phyloP scores from a whole-genome alignment of 2,888 invertebrate species.

The Carpatolechia fugitivella region DNA sequence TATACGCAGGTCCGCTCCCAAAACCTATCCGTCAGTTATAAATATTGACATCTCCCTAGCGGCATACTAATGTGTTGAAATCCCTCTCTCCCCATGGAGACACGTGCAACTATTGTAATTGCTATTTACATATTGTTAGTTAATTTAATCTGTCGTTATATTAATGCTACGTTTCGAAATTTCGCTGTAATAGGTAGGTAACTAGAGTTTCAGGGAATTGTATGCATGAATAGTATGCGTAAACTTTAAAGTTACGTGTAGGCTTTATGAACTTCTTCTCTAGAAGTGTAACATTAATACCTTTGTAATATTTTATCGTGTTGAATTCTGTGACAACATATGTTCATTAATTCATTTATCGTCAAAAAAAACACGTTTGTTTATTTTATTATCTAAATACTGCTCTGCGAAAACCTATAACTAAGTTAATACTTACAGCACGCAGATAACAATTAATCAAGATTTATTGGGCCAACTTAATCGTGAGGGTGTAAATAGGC shows the following conservation, averaged over 20 bases:
- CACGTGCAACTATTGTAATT: slow-evolving; percentile 3
- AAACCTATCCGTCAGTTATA: background rate
- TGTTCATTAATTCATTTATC: no score
- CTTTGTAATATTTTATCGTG: no score
- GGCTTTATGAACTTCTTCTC: no score
- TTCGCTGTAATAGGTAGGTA: background rate
- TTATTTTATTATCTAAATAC: background rate
- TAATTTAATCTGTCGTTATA: background rate
- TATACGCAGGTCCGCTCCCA: no score
- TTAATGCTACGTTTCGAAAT: background rate
- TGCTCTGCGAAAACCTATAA: background rate
- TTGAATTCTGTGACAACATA: no score
- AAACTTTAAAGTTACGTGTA: no score
- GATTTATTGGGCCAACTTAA: slow-evolving; percentile 51
- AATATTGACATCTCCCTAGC: background rate
- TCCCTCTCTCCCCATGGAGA: background rate
- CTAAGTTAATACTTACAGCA: slow-evolving; percentile 26
- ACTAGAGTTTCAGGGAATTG: no score
- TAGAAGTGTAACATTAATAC: no score
- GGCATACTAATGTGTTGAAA: slow-evolving; percentile 2
- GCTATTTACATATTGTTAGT: slow-evolving; percentile 1
- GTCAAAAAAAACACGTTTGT: no score
- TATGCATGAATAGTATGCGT: no score
- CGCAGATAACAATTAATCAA: slow-evolving; percentile 50
- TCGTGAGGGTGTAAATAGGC: slow-evolving; percentile 28